Base-by-base conservation (phyloP, 2,113 vertebrate species). In the Centrocercus urophasianus region DNA sequence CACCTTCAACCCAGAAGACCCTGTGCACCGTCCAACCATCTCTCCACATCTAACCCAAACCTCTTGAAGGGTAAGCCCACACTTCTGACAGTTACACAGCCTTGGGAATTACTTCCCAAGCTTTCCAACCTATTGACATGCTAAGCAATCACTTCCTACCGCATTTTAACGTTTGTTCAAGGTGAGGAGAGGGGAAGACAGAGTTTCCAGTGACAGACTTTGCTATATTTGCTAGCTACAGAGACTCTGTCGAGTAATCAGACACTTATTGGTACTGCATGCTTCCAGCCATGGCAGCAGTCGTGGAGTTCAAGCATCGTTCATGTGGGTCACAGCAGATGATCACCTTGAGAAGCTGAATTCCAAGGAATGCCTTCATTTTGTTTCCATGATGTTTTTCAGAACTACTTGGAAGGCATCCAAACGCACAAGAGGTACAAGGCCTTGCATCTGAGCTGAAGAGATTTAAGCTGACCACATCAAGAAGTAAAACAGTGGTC, bases 351-450 rank as follows among this genome's bases (percentile, higher is more conserved):
- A 93, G 72, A 61, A 65, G 69, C 70, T 75, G 10, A 86, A 78
- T 69, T 72, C 78, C 79, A 86, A 83, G 65, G 47, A 65, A 93
- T 93, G 32, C 0, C 2, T 52, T 95, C 20, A 6, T 60, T 94
- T 70, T 59, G 25, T 85, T 89, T 60, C 89, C 73, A 65, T 86
- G 79, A 86, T 74, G 60, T 61, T 95, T 90, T 93, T 47, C 79
- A 71, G 67, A 67, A 85, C 25, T 24, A 48, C 63, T 34, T 94
- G 93, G 85, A 87, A 90, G 60, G 47, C 47, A 28, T 43, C 72
- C 83, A 88, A 27, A 38, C 4, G 4, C 16, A 24, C 66, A 69
- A 1, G 10, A 63, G 54, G 89, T 59, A 50, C 7, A 9, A 38
- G 36, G 47, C 61, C 91, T 93, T n/a, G 13, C 25, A 36, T 3